Conservation (phyloP, 2,888 invertebrate species). For the Drosophila infuscata region DNA sequence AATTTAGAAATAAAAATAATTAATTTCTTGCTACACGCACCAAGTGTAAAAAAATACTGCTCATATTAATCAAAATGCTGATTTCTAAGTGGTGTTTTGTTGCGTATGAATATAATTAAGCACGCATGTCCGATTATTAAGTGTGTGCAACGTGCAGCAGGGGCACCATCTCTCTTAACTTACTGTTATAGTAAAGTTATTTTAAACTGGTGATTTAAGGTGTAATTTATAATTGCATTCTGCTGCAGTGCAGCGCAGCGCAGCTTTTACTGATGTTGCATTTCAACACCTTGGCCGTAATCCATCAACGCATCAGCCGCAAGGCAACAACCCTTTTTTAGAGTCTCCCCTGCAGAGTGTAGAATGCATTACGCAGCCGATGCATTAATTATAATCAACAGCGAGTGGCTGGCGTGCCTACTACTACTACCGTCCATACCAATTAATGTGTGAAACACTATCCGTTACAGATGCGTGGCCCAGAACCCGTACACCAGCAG, state of each 20-base stretch:
- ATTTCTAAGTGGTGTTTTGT: slow-evolving; percentile 4
- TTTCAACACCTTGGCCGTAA: slow-evolving; percentile 68
- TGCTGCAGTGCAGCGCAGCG: slow-evolving; percentile 12
- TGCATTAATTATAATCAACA: slow-evolving; percentile 72
- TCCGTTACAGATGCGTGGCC: slow-evolving; percentile 86
- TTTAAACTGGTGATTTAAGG: background rate
- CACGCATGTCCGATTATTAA: slow-evolving; percentile 2
- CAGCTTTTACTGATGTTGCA: slow-evolving; percentile 39
- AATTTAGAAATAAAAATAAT: slow-evolving; percentile 5
- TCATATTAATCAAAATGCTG: background rate
- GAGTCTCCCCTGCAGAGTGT: background rate
- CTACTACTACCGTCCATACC: slow-evolving; percentile 31
- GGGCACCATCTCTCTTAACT: background rate
- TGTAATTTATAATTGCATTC: slow-evolving; percentile 40
- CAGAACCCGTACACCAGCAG: slow-evolving; percentile 85
- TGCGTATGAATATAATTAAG: background rate
- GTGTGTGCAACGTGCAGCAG: too few relatives aligned
- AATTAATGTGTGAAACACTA: slow-evolving; percentile 51
- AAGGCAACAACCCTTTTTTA: slow-evolving; percentile 8
- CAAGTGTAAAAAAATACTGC: too few relatives aligned
- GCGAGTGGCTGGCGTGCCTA: slow-evolving; percentile 46
- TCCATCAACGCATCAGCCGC: slow-evolving; percentile 46
- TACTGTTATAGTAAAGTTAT: background rate
- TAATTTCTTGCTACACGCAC: background rate
- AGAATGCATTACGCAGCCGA: slow-evolving; percentile 22